Base-by-base conservation (phyloP, 2,888 invertebrate genomes). In the Papilio gigon region DNA sequence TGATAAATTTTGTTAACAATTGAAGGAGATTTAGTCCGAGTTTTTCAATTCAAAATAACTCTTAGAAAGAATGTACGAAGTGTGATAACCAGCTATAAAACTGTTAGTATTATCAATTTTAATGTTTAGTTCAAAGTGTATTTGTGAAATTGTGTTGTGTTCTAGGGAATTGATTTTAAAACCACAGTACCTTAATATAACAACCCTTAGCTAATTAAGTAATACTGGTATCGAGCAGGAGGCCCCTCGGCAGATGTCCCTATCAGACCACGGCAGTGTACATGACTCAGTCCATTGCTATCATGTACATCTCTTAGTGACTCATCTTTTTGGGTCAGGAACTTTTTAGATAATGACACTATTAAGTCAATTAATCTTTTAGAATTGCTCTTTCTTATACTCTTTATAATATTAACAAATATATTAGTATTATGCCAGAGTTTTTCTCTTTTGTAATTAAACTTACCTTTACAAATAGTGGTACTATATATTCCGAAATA, bases 161-260 rank as follows among this genome's bases (percentile, higher is more conserved):
- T n/a, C n/a, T n/a, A n/a, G n/a, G n/a, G n/a, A 25, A 12, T 53
- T 53, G n/a, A n/a, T 53, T 30, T 53, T 9, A 22, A 17, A 30
- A 53, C 1, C n/a, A 53, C n/a, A 14, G n/a, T 17, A 30, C 4
- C 1, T 8, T 30, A n/a, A 53, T 30, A 14, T 17, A 53, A 56
- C 30, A 22, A 20, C 62, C 62, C 62, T 20, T 30, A 12, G 17
- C 30, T 44, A 47, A 62, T 62, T 27, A 62, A 42, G 1, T 61
- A 12, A 62, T 44, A 44, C 25, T 20, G 20, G 6, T 27, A 42
- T 22, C 37, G n/a, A 8, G 25, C n/a, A 17, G 59, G 35, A 22
- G 25, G 5, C 30, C 62, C 62, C 62, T 62, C 27, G 17, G 14
- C 35, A 44, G 53, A 27, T 53, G 62, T 14, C 17, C 8, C 30